Base-by-base conservation (phyloP, 2,888 invertebrate genomes). In the Xestoiulus laeticollis region DNA sequence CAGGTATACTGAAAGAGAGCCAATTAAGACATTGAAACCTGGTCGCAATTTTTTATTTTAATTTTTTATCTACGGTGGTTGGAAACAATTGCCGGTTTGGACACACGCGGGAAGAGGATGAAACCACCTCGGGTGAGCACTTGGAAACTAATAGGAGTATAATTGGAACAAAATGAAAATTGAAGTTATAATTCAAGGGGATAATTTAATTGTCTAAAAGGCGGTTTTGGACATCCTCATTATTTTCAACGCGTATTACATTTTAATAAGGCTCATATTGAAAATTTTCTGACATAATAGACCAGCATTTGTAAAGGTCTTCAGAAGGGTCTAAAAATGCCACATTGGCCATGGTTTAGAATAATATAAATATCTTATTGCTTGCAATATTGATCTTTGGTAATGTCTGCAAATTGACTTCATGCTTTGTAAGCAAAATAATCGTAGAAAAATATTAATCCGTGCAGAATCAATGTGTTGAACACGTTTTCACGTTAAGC, bases 131-230 rank as follows among this genome's bases (percentile, higher is more conserved):
- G 78, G 78, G 78, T 78, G 59, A n/a, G 22, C 59, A 68, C 22
- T 68, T 22, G 26, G 6, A n/a, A 78, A 14, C 78, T 78, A 78
- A 78, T 78, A 78, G 78, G 30, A 30, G 78, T 78, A 14, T 78
- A 78, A 78, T 78, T 78, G 78, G 78, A 78, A 30, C 30, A 78
- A 78, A 78, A 78, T 78, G 78, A 78, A 78, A 78, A 78, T 78
- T 78, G 78, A 78, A 78, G 78, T 78, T 78, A 78, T 78, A 78
- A 78, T 78, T 78, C 30, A 78, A 78, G 78, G 78, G 78, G 78
- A 78, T 78, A 78, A 78, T 78, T 78, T 78, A 78, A 78, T 78
- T 78, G 78, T 3, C 30, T 30, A 14, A 78, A 78, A 78, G 78
- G 78, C 30, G 78, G 78, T 78, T 78, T 78, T 14, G 78, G 78